Percentiles rank a stretch among this genome's conserved stretches.
Evolutionary conservation across 2,113 vertebrate species (phyloP).

Genomic region (Saimiri boliviensis): DNA sequence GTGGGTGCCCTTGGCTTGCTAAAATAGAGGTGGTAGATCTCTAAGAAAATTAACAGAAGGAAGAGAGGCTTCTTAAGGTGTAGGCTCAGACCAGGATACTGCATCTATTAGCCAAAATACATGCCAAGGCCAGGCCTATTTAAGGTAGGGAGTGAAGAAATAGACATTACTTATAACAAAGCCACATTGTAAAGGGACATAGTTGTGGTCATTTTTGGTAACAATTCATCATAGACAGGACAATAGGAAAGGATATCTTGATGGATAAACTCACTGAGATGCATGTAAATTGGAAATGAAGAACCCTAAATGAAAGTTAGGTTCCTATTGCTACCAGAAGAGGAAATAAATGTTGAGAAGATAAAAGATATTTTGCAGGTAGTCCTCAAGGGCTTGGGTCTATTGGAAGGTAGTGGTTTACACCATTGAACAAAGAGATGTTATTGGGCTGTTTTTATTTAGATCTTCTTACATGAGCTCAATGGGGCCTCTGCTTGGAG

Average conservation of each 20-base stretch:
- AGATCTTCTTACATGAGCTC: background rate
- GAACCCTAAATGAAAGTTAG: background rate
- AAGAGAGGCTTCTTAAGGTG: too few species aligned
- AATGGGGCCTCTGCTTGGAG: rapidly evolving
- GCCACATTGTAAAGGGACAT: background rate
- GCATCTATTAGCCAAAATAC: background rate
- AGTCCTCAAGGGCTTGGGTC: background rate
- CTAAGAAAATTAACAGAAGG: background rate
- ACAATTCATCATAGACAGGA: background rate
- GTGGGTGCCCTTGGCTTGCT: background rate
- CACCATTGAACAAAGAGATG: rapidly evolving
- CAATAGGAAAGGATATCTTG: background rate
- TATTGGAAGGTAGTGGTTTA: background rate
- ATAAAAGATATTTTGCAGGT: background rate
- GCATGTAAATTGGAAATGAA: background rate
- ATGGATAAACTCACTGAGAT: background rate
- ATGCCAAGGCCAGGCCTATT: background rate
- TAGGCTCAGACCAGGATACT: background rate
- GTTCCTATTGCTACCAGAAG: background rate
- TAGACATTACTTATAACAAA: background rate
- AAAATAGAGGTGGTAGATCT: background rate
- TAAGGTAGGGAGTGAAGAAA: background rate
- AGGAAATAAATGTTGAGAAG: background rate
- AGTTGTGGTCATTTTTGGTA: background rate
- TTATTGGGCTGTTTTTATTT: background rate